Conservation (phyloP, 2,113 vertebrate species). For the Seriola dumerili region DNA sequence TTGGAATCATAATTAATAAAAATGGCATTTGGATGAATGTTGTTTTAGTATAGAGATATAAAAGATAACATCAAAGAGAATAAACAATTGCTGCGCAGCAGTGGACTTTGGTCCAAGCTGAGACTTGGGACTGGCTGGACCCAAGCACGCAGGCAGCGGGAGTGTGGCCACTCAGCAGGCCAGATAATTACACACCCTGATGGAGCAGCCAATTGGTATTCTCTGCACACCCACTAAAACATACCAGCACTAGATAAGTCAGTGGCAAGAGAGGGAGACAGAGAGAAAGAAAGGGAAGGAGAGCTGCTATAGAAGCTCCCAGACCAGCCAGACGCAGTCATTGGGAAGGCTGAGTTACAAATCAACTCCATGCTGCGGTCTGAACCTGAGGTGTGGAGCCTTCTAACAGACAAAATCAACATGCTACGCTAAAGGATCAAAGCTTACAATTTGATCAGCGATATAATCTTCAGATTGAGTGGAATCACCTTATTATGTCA, state of each 20-base stretch:
- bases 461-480: not conserved
- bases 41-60: not conserved
- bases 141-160: constrained; percentile 46
- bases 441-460: not conserved
- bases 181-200: constrained; percentile 79
- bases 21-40: not conserved
- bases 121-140: constrained; percentile 35
- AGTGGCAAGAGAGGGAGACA: constrained; percentile 39
- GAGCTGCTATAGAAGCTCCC: constrained; percentile 43
- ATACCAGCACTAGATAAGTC: constrained; percentile 74
- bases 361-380: constrained; percentile 34
- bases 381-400: constrained; percentile 13
- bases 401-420: constrained; percentile 24
- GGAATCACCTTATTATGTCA: not conserved
- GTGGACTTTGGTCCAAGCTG: constrained; percentile 35
- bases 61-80: constrained; percentile 1
- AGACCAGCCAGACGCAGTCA: constrained; percentile 30
- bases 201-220: constrained; percentile 80
- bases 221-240: constrained; percentile 77
- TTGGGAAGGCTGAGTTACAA: constrained; percentile 33
- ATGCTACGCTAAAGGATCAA: not conserved
- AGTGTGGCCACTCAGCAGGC: constrained; percentile 64
- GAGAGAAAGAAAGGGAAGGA: constrained; percentile 24
- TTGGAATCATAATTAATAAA: not conserved
- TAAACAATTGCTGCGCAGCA: constrained; percentile 12